phyloP scores from a whole-genome alignment of 2,797 vertebrate species.

The Aselliscus stoliczkanus region DNA sequence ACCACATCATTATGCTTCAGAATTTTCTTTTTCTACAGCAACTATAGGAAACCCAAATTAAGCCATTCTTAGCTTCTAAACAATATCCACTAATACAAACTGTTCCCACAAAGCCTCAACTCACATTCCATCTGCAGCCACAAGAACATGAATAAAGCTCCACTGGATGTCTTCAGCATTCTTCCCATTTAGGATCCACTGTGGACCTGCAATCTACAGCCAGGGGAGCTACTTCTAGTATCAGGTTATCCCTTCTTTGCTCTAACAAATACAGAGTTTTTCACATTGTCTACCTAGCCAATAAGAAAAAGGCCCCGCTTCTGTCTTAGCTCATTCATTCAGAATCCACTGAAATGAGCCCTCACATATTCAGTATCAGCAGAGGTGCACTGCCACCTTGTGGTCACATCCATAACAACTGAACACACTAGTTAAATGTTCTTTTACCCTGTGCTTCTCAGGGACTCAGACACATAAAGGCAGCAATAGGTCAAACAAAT shows the following conservation, averaged over 20 bases:
- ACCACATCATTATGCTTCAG: rapidly evolving
- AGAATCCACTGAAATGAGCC: not conserved
- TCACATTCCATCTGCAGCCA: conserved; percentile 38
- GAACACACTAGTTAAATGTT: not conserved
- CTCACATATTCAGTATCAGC: too few species aligned
- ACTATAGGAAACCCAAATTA: not conserved
- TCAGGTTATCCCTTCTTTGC: not conserved
- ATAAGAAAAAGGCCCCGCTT: not conserved
- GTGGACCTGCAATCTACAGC: not conserved
- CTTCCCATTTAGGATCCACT: not conserved
- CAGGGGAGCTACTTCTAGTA: not conserved
- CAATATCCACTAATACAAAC: not conserved
- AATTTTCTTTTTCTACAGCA: not conserved
- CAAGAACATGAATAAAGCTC: not conserved
- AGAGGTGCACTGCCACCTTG: not conserved
- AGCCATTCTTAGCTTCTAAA: not conserved
- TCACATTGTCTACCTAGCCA: not conserved
- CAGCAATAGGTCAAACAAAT: not conserved
- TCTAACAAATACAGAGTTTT: not conserved
- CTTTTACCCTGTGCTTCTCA: rapidly evolving
- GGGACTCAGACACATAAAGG: not conserved
- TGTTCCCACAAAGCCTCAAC: not conserved
- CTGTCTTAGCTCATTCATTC: not conserved
- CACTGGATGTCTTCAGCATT: not conserved
- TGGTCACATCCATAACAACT: not conserved